Base-by-base conservation (phyloP, 2,113 vertebrate species). In the Lepus americanus region DNA sequence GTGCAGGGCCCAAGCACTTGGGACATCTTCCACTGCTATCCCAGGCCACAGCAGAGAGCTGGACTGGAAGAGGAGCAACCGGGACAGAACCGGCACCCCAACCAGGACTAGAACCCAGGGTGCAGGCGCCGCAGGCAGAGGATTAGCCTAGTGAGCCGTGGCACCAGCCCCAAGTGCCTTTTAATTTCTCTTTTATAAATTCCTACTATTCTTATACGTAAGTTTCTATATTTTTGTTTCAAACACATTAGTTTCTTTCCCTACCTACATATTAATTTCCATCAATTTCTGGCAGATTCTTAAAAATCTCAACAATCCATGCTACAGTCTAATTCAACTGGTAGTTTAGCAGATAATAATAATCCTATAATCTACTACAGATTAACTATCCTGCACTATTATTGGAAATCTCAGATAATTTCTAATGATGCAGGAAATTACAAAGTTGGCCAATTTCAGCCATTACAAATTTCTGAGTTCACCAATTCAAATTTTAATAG, bases 381-480 rank as follows among this genome's bases (percentile, higher is more conserved):
- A 44, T 73, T 49, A 89, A 67, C 25, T 86, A 8, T 61, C 23
- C 6, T 87, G 25, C 49, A 79, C 25, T 80, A 61, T 66, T 80
- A 74, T 1, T 51, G 74, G 86, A 7, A 87, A 74, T 90, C 59
- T 88, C 73, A 76, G 51, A 69, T 79, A 20, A 82, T 73, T 83
- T 81, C 49, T 61, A 70, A 17, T 23, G 39, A 55, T 59, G 63
- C 0, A 81, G 59, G n/a, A 7, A 90, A 85, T 80, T 81, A 17
- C 94, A 72, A 86, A 74, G n/a, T 89, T 77, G 89, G 80, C n/a
- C 25, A 86, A 49, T 92, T 73, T 76, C 55, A 91, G 27, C 16
- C 51, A 84, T 33, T 66, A 87, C 27, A 73, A 2, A 93, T 76
- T 78, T 90, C 29, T 44, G 84, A 93, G 36, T 9, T 81, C 55